Evolutionary conservation across 1,140 invertebrate genomes (phyloP).

Genomic region (Heliconius nattereri): DNA sequence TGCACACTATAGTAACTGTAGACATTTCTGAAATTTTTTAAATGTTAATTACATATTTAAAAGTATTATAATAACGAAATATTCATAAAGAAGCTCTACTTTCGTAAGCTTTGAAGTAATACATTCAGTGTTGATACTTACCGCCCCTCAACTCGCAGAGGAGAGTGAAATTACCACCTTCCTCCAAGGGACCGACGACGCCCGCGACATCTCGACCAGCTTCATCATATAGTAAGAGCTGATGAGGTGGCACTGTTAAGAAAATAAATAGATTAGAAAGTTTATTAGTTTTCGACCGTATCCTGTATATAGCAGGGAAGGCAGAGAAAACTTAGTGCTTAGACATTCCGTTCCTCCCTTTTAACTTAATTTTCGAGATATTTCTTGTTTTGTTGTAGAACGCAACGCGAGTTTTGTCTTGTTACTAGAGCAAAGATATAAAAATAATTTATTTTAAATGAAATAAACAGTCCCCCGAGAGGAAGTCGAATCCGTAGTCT

Average conservation of each 20-base stretch:
- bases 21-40: no score
- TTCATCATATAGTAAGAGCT: conserved; percentile 90
- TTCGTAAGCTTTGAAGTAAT: no score
- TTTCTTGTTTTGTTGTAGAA: neutral
- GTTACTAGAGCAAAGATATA: neutral
- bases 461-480: no score
- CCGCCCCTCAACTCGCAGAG: conserved; percentile 94
- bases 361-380: neutral
- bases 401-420: neutral
- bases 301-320: neutral
- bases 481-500: no score
- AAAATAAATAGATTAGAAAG: neutral
- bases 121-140: conserved; percentile 76
- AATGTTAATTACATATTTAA: no score
- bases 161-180: conserved; percentile 89
- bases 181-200: conserved; percentile 91
- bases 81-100: no score
- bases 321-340: neutral
- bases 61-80: no score
- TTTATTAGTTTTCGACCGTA: neutral
- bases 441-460: no score
- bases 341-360: neutral
- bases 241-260: conserved; percentile 89
- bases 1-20: no score
- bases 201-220: conserved; percentile 87